Evolutionary conservation across 2,113 vertebrate genomes (phyloP).

Genomic region (Chaetodon auriga): DNA sequence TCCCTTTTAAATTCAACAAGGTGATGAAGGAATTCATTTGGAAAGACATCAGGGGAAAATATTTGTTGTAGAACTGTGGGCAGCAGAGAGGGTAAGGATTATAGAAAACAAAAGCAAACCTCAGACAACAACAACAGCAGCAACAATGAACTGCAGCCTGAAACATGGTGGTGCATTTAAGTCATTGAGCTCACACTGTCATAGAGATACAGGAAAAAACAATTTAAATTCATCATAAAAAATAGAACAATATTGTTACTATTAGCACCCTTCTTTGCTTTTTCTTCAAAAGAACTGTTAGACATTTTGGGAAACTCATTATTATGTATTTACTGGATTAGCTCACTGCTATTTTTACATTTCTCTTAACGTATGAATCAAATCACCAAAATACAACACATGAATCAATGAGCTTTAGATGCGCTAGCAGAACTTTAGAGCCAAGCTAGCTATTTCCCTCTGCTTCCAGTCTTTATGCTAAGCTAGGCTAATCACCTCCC

Average conservation of each 20-base stretch:
- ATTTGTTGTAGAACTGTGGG: background rate
- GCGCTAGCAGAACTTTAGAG: background rate
- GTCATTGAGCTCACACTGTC: background rate
- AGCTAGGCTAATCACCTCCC: too few species aligned
- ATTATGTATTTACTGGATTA: too few species aligned
- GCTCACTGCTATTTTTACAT: background rate
- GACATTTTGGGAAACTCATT: too few species aligned
- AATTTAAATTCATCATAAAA: background rate
- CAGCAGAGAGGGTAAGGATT: conserved; percentile 36
- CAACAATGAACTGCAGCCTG: background rate
- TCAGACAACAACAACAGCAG: background rate
- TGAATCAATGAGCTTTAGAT: background rate
- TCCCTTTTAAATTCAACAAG: conserved; percentile 42
- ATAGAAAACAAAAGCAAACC: conserved; percentile 19
- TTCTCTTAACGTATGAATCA: background rate
- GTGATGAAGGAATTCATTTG: conserved; percentile 40
- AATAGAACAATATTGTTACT: too few species aligned
- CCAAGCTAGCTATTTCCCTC: background rate
- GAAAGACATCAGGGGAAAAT: conserved; percentile 19
- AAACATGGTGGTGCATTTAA: background rate
- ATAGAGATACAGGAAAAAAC: background rate
- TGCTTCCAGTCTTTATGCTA: too few species aligned
- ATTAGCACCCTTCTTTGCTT: too few species aligned
- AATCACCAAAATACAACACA: background rate
- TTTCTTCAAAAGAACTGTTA: too few species aligned